These are phyloP conservation scores for Apotomis turbidana DNA, from an alignment of 2,888 invertebrate genomes.

Conservation along the genomic window DNA sequence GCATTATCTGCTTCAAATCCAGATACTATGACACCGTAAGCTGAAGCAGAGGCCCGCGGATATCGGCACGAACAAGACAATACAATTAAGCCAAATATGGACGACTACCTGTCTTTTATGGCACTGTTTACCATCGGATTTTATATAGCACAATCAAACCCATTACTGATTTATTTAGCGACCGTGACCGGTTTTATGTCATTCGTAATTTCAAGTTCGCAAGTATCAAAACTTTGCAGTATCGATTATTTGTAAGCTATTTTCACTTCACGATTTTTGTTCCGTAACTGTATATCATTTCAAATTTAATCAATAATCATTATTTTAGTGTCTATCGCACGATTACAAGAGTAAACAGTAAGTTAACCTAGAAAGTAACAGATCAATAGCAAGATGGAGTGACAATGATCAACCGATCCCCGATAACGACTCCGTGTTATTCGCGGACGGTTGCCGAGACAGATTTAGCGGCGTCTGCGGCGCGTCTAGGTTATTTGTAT, in stretches of 20 bases:
- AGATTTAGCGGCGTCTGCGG: slow-evolving; percentile 79
- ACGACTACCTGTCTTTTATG: slow-evolving; percentile 23
- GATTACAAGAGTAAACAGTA: slow-evolving; percentile 8
- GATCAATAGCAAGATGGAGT: slow-evolving; percentile 46
- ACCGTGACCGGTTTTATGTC: not conserved
- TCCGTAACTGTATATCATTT: slow-evolving; percentile 21
- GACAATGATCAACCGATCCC: slow-evolving; percentile 53
- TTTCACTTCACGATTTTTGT: slow-evolving; percentile 13
- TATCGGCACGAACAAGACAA: slow-evolving; percentile 25
- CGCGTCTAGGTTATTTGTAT: slow-evolving; percentile 82
- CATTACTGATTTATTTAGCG: slow-evolving; percentile 24
- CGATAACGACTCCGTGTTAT: slow-evolving; percentile 57
- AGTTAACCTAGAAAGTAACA: slow-evolving; percentile 43
- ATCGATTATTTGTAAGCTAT: slow-evolving; percentile 16
- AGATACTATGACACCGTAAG: slow-evolving; percentile 25
- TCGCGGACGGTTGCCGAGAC: slow-evolving; percentile 68
- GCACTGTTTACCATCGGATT: slow-evolving; percentile 30
- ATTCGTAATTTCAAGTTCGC: slow-evolving; percentile 16
- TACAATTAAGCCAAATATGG: slow-evolving; percentile 30
- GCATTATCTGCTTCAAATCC: slow-evolving; percentile 12
- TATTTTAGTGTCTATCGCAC: slow-evolving; percentile 11
- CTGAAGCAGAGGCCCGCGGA: slow-evolving; percentile 16
- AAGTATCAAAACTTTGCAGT: slow-evolving; percentile 19
- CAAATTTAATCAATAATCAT: slow-evolving; percentile 16
- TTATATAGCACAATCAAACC: slow-evolving; percentile 29